phyloP scores from a whole-genome alignment of 2,888 invertebrate genomes.

The Agriopis leucophaearia region DNA sequence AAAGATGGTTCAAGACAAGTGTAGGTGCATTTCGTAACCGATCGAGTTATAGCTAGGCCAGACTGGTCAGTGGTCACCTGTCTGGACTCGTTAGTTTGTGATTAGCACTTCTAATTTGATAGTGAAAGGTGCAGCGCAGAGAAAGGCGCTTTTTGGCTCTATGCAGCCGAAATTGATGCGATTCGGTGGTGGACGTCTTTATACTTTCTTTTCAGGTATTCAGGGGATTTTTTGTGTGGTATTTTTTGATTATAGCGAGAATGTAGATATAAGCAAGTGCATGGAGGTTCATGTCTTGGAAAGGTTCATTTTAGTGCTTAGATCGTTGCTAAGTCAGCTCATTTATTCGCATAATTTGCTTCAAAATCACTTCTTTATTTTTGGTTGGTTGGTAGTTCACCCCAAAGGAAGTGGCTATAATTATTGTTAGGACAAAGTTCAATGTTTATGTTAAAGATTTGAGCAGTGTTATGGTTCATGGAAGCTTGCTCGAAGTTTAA shows the following conservation, averaged over 20 bases:
- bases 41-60: not conserved
- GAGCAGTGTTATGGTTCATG: slow-evolving; percentile 48
- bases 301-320: not conserved
- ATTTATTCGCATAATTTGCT: not conserved
- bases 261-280: not conserved
- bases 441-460: slow-evolving; percentile 52
- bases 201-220: slow-evolving; percentile 37
- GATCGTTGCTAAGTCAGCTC: not conserved
- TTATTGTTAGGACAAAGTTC: slow-evolving; percentile 26
- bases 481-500: slow-evolving; percentile 52
- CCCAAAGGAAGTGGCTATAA: not conserved
- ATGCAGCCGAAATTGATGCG: slow-evolving; percentile 58
- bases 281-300: not conserved
- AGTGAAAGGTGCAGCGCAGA: slow-evolving; percentile 75
- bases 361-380: not conserved
- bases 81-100: slow-evolving; percentile 68
- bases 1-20: too few relatives aligned
- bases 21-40: not conserved
- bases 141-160: slow-evolving; percentile 68
- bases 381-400: slow-evolving; percentile 11
- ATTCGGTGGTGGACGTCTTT: slow-evolving; percentile 30
- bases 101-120: slow-evolving; percentile 81
- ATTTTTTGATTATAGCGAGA: not conserved
- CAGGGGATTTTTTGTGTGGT: not conserved
- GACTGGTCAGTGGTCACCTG: slow-evolving; percentile 19